Percentiles rank a stretch among this genome's conserved stretches.
Conservation (phyloP, 2,888 invertebrate species). For the Zonitis immaculata region DNA sequence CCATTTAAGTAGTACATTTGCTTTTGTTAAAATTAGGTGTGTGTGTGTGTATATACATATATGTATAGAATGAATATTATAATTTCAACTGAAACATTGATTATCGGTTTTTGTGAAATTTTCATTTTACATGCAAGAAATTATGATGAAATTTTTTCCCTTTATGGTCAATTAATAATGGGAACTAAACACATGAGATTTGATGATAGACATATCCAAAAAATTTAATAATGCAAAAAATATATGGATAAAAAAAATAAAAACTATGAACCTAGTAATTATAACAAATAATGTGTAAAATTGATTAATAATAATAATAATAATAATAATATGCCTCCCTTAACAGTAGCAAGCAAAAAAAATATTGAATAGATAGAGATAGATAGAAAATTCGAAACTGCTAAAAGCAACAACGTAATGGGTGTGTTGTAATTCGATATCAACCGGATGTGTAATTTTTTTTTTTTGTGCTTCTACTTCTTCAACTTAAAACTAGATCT, state of each 20-base stretch:
- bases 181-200: slow-evolving; percentile 35
- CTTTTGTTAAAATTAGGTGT: background rate
- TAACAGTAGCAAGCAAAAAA: background rate
- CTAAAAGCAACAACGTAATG: background rate
- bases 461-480: background rate
- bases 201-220: slow-evolving; percentile 20
- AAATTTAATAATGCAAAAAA: background rate
- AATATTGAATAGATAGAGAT: background rate
- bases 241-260: background rate
- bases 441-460: slow-evolving; percentile 13
- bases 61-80: background rate
- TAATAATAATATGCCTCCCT: background rate
- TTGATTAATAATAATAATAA: too few relatives aligned
- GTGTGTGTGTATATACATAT: background rate
- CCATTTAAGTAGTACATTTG: background rate
- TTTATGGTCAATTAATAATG: slow-evolving; percentile 26
- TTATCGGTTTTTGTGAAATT: slow-evolving; percentile 2
- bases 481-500: background rate
- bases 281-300: too few relatives aligned
- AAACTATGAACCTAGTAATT: too few relatives aligned
- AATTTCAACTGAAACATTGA: background rate
- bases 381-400: background rate
- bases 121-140: slow-evolving; percentile 9
- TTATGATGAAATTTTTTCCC: slow-evolving; percentile 11
- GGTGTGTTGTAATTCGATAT: slow-evolving; percentile 12